Base-by-base conservation (phyloP, 64 coral and sea anemone genomes). In the Trachythela sp. region DNA sequence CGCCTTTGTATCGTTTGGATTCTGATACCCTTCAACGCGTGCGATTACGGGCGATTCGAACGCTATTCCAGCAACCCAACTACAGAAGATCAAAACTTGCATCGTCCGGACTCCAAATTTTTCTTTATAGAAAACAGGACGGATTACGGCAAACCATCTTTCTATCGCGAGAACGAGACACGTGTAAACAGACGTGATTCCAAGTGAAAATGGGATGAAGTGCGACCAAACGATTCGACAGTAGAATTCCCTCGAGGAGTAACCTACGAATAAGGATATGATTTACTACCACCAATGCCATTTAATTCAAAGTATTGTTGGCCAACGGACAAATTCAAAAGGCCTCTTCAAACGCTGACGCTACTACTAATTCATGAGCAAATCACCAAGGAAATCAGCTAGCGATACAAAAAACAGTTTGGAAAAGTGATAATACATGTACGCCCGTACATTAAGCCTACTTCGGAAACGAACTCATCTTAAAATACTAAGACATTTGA, bases 131-230 rank as follows among this genome's bases (percentile, higher is more conserved):
- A 37, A 39, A 35, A 80, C 18, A 13, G 75, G 75, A 0, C 75
- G 31, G 7, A 80, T 80, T 15, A 80, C 75, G 75, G 75, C 75
- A 29, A 80, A 80, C 75, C 75, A 80, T 80, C 75, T 20, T 35
- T 80, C 75, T 20, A 80, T 80, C 15, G 75, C 75, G 15, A 80
- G 37, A 80, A 80, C 75, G 13, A 80, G 37, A 22, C 75, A 80
- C 3, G 75, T 80, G 75, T 80, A 80, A 9, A 80, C 75, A 29
- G 75, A 80, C 9, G 75, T 80, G 18, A 80, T 80, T 29, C 75
- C 75, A 17, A 80, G 34, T 11, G 33, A 35, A 8, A 80, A 80
- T 17, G 75, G 75, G 20, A 80, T 80, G 30, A 80, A 80, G 8
- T 80, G 75, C 13, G 75, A 80, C 75, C 75, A 80, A 0, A 80